Percentiles rank a stretch among this genome's conserved stretches.
These are phyloP conservation scores for Uromys caudimaculatus DNA, from an alignment of 2,797 vertebrate genomes.

Conservation along the genomic window DNA sequence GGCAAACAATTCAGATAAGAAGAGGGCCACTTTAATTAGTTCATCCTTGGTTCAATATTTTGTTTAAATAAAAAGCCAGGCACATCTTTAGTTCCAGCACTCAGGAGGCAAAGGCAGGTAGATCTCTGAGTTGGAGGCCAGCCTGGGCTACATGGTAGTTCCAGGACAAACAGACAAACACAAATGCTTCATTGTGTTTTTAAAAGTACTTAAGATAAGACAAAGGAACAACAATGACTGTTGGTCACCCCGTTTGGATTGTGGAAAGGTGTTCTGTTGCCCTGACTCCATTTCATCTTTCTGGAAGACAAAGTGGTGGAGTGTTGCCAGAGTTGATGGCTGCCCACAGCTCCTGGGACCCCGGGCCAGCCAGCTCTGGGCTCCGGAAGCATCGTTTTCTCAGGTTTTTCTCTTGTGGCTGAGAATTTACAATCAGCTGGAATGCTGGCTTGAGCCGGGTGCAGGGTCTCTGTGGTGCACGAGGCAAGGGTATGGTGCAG, in stretches of 20 bases:
- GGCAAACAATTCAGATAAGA: neutral
- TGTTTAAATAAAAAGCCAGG: neutral
- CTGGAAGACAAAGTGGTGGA: neutral
- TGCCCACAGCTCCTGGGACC: neutral
- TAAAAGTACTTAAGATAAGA: neutral
- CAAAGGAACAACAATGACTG: neutral
- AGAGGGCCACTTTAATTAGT: neutral
- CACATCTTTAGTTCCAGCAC: neutral
- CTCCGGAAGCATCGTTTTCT: neutral
- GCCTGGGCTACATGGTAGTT: neutral
- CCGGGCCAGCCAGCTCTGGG: neutral
- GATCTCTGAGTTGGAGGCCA: neutral
- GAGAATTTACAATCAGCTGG: neutral
- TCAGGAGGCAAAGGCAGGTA: neutral
- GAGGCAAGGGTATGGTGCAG: neutral
- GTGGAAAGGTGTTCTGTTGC: neutral
- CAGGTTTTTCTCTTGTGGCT: neutral
- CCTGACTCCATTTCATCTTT: neutral
- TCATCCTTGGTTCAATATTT: conserved; percentile 15
- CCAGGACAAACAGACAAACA: neutral
- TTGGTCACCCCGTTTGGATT: neutral
- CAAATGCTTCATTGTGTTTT: neutral
- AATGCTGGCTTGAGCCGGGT: neutral
- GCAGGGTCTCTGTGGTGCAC: neutral
- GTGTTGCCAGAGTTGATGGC: neutral